These are phyloP conservation scores for Epizoanthus fatuus DNA, from an alignment of 92 coral and sea anemone genomes.

Conservation along the genomic window DNA sequence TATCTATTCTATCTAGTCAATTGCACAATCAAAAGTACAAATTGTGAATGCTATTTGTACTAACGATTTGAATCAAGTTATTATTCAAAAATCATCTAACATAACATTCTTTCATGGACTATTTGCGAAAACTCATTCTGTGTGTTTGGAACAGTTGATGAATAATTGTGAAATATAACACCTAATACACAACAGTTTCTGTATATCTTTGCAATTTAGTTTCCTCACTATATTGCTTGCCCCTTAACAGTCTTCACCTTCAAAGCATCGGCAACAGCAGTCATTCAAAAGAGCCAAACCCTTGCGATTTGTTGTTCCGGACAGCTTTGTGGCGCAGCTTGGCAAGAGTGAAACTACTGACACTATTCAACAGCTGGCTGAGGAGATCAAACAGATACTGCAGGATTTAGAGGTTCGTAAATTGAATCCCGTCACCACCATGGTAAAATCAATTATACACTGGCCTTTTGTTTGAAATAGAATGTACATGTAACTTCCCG, in stretches of 20 bases:
- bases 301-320: conserved; percentile 73
- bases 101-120: no score
- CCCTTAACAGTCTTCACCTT: conserved; percentile 74
- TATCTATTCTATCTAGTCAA: no score
- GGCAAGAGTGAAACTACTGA: not conserved
- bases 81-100: no score
- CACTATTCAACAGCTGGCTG: conserved; percentile 38
- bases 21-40: no score
- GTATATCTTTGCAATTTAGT: not conserved
- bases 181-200: not conserved
- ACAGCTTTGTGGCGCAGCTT: conserved; percentile 34
- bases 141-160: no score
- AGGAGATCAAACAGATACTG: conserved; percentile 56
- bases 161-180: no score
- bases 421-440: not conserved
- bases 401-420: conserved; percentile 74
- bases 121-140: no score
- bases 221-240: not conserved
- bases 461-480: no score
- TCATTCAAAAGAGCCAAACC: conserved; percentile 78
- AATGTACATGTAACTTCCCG: no score
- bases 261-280: conserved; percentile 80
- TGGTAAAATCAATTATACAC: not conserved
- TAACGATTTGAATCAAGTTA: no score
- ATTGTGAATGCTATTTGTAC: no score